These are phyloP conservation scores for Chaetodon trifascialis DNA, from an alignment of 2,113 vertebrate species.

Conservation along the genomic window DNA sequence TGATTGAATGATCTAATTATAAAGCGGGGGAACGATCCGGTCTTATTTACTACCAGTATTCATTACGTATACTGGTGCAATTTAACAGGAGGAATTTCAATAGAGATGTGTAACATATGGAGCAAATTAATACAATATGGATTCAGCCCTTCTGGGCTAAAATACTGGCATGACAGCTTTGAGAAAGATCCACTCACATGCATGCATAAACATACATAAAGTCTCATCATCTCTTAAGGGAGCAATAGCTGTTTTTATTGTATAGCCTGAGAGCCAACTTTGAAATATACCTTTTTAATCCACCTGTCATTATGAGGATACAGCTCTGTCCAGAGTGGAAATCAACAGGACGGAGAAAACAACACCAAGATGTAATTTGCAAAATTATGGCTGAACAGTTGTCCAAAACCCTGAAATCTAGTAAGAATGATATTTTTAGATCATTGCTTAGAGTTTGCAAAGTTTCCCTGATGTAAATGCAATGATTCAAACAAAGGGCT, in stretches of 20 bases:
- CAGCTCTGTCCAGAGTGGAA: background rate
- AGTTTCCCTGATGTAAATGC: too few relatives aligned
- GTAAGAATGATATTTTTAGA: background rate
- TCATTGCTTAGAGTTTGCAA: background rate
- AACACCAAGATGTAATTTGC: background rate
- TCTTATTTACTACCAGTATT: constrained; percentile 55
- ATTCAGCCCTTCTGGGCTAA: background rate
- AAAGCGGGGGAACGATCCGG: constrained; percentile 26
- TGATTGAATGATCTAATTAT: constrained; percentile 72
- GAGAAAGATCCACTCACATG: background rate
- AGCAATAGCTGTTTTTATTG: background rate
- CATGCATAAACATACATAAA: constrained; percentile 3
- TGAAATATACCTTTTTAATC: background rate
- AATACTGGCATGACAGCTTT: background rate
- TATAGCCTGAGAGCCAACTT: background rate
- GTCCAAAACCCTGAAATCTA: background rate
- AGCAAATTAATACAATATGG: constrained; percentile 41
- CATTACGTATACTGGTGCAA: constrained; percentile 9
- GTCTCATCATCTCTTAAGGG: background rate
- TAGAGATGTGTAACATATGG: constrained; percentile 44
- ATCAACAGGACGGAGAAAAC: background rate
- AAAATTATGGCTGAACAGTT: background rate
- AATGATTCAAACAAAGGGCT: background rate
- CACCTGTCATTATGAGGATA: background rate
- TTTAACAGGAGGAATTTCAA: constrained; percentile 26